phyloP scores from a whole-genome alignment of 2,797 vertebrate genomes.

The Coilia nasus region DNA sequence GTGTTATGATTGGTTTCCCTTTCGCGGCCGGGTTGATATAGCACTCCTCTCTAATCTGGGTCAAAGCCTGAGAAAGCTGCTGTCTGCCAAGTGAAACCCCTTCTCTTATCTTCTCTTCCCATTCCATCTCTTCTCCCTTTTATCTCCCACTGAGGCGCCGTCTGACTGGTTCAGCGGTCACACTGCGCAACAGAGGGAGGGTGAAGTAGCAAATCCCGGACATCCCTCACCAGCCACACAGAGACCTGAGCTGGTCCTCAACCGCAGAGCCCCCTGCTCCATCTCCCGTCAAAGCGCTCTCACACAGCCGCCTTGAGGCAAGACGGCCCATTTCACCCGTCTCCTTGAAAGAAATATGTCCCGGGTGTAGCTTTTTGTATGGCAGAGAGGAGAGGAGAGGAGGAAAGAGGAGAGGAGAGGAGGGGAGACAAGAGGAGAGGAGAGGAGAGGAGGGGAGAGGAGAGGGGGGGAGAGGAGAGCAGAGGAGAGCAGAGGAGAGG shows the following conservation, averaged over 20 bases:
- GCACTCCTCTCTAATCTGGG: slow-evolving; percentile 32
- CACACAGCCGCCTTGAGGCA: slow-evolving; percentile 22
- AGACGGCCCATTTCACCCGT: slow-evolving; percentile 40
- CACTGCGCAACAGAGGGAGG: slow-evolving; percentile 25
- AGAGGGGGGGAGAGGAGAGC: background rate
- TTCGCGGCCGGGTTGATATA: slow-evolving; percentile 8
- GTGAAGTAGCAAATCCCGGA: background rate
- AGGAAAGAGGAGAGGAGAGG: slow-evolving; percentile 21
- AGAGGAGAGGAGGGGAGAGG: background rate
- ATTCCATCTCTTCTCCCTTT: background rate
- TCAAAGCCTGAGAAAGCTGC: slow-evolving; percentile 33
- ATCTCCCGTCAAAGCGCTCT: slow-evolving; percentile 24
- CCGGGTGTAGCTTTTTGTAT: slow-evolving; percentile 21
- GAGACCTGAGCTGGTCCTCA: background rate
- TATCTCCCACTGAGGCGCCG: slow-evolving; percentile 2
- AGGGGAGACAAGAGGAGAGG: slow-evolving; percentile 36
- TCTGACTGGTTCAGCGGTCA: background rate
- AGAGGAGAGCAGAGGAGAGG: background rate
- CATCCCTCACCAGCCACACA: background rate
- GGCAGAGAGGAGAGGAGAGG: slow-evolving; percentile 26
- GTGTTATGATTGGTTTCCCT: slow-evolving; percentile 36
- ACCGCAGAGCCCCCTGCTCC: background rate
- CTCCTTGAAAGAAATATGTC: slow-evolving; percentile 44
- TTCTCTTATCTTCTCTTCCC: too few relatives aligned
- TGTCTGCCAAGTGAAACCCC: slow-evolving; percentile 5